A percentile compares a stretch with the other conserved stretches of the same genome.
Evolutionary conservation across 2,797 vertebrate species (phyloP).

Genomic region (Echiichthys vipera): DNA sequence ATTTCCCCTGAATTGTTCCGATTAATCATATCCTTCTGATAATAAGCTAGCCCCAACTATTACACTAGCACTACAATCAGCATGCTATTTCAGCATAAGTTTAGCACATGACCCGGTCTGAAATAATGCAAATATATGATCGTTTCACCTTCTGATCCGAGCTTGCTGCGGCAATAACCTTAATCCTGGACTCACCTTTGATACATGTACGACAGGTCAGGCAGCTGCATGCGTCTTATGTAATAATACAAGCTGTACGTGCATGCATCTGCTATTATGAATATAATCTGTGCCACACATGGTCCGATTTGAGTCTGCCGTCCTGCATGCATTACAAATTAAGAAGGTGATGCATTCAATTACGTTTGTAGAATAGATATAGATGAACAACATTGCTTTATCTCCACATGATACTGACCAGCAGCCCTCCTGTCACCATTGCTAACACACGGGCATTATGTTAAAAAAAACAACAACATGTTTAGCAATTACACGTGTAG

Average conservation of each 20-base stretch:
- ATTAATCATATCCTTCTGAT: too few relatives aligned
- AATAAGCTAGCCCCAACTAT: background rate
- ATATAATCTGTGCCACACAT: slow-evolving; percentile 35
- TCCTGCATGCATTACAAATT: slow-evolving; percentile 20
- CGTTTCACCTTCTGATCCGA: slow-evolving; percentile 2
- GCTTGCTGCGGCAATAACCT: slow-evolving; percentile 31
- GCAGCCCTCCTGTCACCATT: background rate
- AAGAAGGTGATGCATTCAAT: slow-evolving; percentile 10
- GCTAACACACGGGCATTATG: slow-evolving; percentile 19
- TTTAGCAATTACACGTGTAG: slow-evolving; percentile 60
- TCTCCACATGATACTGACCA: background rate
- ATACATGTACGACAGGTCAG: slow-evolving; percentile 59
- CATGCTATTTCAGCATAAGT: background rate
- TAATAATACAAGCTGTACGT: slow-evolving; percentile 58
- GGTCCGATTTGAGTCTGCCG: slow-evolving; percentile 7
- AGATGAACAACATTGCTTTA: background rate
- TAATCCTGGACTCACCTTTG: slow-evolving; percentile 54
- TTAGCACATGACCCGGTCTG: slow-evolving; percentile 10
- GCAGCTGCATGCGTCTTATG: slow-evolving; percentile 57
- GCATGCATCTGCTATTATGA: slow-evolving; percentile 49
- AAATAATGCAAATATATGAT: slow-evolving; percentile 3
- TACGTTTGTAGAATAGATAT: background rate
- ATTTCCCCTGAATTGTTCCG: too few relatives aligned
- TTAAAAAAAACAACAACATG: slow-evolving; percentile 1
- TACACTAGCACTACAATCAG: background rate